Base-by-base conservation (phyloP, 2,113 vertebrate genomes). In the Festucalex cinctus region DNA sequence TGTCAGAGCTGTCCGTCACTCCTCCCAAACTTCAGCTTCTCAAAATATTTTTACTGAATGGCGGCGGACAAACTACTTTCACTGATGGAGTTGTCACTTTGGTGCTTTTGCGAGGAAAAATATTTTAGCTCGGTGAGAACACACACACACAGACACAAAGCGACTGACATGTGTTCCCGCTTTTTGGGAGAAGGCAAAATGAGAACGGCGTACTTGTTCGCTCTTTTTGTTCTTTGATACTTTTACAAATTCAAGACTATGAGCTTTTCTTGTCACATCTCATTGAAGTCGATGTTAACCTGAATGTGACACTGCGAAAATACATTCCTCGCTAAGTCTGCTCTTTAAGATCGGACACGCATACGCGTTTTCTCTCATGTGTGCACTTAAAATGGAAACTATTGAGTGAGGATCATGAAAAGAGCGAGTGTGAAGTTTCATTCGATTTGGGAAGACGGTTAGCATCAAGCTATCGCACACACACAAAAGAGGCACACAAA, bases 1-100 rank as follows among this genome's bases (percentile, higher is more conserved):
- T 92, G 90, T 91, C 90, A 91, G 70, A 92, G 87, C 89, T 92
- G 92, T 92, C 91, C 83, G 86, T 92, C 92, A 92, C 77, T 89
- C 72, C 28, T 73, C 86, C 79, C 71, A 73, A 83, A 89, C 87
- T 90, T 87, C 69, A 43, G 83, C 88, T 86, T 91, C 85, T 91
- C 90, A 91, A 89, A 90, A 92, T 91, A 92, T 92, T 92, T 91
- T 90, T 83, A 83, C 83, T 91, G 90, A 90, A 90, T 88, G 86
- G 85, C 86, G 65, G 85, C 89, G 86, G 88, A 91, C 88, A 92
- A 91, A 90, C 90, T 89, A 90, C 87, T 91, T 91, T 89, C 82
- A 86, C 82, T 91, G 89, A 90, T 88, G 81, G 88, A 90, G 89
- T 87, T 92, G 90, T 92, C 91, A 92, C 87, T 90, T 86, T 79